Evolutionary conservation across 2,113 vertebrate genomes (phyloP).

Genomic region (Neomonachus schauinslandi): DNA sequence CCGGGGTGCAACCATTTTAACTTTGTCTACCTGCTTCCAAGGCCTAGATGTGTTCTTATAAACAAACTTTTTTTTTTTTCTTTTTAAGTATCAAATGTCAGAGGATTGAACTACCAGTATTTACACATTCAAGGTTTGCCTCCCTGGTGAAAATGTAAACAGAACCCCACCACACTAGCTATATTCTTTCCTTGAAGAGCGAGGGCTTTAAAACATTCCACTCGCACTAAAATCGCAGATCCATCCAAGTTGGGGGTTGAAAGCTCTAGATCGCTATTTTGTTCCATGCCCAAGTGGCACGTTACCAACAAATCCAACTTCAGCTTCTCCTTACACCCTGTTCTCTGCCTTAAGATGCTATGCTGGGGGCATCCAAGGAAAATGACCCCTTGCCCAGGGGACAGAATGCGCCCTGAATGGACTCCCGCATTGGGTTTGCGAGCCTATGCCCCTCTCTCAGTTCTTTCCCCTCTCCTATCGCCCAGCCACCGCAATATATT

Average conservation of each 20-base stretch:
- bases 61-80: constrained; percentile 59
- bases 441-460: not conserved
- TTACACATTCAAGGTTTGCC: constrained; percentile 58
- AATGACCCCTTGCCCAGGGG: too few species aligned
- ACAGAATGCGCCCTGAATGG: not conserved
- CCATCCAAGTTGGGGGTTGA: not conserved
- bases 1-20: not conserved
- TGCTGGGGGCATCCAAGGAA: not conserved
- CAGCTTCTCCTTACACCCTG: not conserved
- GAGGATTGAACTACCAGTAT: constrained; percentile 68
- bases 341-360: not conserved
- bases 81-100: constrained; percentile 62
- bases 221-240: constrained; percentile 21
- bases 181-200: constrained; percentile 42
- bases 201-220: constrained; percentile 13
- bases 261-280: not conserved
- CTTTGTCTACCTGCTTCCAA: constrained; percentile 60
- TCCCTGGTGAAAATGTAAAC: constrained; percentile 61
- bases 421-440: not conserved
- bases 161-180: constrained; percentile 43
- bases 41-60: constrained; percentile 66
- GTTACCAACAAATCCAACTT: not conserved
- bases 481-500: not conserved
- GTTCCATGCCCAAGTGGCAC: not conserved
- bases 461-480: not conserved